Conservation (phyloP, 1,140 invertebrate species). For the Papilio machaon region DNA sequence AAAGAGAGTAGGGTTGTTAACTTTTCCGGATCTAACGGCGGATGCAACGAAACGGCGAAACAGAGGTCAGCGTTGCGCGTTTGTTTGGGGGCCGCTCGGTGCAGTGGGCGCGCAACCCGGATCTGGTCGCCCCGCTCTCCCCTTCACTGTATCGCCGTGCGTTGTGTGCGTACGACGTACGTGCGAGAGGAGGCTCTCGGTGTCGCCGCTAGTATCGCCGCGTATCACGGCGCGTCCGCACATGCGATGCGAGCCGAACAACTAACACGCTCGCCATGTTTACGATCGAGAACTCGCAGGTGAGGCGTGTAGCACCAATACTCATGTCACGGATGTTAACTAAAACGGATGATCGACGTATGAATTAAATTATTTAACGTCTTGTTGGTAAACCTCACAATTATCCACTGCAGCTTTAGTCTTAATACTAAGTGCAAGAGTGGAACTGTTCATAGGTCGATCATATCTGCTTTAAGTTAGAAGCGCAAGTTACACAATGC, state of each 20-base stretch:
- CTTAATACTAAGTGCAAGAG: neutral
- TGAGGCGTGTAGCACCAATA: constrained; percentile 61
- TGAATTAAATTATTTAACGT: neutral
- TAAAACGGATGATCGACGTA: constrained; percentile 15
- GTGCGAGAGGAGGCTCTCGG: constrained; percentile 51
- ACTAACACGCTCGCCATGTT: constrained; percentile 72
- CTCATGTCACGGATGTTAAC: constrained; percentile 46
- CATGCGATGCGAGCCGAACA: constrained; percentile 58
- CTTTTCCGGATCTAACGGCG: constrained; percentile 23
- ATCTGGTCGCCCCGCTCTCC: constrained; percentile 77
- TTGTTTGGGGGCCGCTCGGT: constrained; percentile 76
- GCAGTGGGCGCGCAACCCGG: constrained; percentile 79
- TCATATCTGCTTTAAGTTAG: neutral
- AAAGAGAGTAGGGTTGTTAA: constrained; percentile 6
- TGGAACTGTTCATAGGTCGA: neutral
- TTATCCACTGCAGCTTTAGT: neutral
- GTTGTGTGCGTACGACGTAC: constrained; percentile 66
- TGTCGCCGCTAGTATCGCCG: constrained; percentile 54
- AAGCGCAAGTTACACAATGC: constrained; percentile 31
- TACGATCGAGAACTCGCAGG: constrained; percentile 78
- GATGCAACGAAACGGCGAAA: constrained; percentile 58
- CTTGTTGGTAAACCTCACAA: neutral
- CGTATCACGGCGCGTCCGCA: constrained; percentile 59
- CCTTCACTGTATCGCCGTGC: constrained; percentile 73
- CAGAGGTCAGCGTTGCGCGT: constrained; percentile 68